These are phyloP conservation scores for Pachydiplax longipennis DNA, from an alignment of 2,888 invertebrate species.

Conservation along the genomic window DNA sequence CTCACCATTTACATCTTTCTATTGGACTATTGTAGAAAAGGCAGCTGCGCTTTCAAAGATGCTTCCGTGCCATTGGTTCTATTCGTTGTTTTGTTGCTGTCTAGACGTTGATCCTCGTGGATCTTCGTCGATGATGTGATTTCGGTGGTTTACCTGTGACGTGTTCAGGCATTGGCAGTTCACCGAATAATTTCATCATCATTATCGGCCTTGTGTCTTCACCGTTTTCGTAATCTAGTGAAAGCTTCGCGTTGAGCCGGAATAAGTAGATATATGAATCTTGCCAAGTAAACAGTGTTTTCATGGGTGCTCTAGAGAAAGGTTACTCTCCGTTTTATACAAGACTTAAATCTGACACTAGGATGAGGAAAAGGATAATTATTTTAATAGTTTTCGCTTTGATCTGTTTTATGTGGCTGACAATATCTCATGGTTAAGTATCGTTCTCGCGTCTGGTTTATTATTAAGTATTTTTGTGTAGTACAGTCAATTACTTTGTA, in stretches of 20 bases:
- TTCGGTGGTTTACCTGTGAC: neutral
- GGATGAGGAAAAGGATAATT: constrained; percentile 17
- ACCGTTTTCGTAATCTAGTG: neutral
- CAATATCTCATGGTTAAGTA: neutral
- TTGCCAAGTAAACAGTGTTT: neutral
- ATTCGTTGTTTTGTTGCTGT: no score
- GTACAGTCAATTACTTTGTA: neutral
- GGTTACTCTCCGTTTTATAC: neutral
- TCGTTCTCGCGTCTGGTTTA: neutral
- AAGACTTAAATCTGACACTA: neutral
- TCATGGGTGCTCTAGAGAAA: neutral
- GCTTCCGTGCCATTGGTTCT: neutral
- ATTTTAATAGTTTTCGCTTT: neutral
- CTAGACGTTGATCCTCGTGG: neutral
- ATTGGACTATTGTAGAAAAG: no score
- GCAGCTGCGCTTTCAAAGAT: no score
- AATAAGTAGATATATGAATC: neutral
- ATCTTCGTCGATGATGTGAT: neutral
- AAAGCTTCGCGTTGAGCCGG: neutral
- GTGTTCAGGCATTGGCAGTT: neutral
- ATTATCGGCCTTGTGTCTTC: neutral
- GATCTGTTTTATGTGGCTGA: neutral
- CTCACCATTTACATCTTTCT: no score
- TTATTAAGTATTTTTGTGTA: no score
- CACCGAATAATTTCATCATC: neutral